Evolutionary conservation across 2,888 invertebrate genomes (phyloP).

Genomic region (Cynaeus angustus): DNA sequence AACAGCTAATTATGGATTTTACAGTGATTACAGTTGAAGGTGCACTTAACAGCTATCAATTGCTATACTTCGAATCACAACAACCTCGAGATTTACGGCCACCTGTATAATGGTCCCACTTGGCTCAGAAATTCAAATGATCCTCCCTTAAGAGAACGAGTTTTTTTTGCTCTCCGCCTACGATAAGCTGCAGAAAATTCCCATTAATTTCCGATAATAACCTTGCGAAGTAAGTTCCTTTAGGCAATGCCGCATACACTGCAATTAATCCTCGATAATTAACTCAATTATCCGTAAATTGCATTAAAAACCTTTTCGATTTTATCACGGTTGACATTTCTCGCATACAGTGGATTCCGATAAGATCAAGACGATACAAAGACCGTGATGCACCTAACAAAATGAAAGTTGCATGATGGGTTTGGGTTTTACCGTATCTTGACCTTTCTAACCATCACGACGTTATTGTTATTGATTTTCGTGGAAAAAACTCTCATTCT

Average conservation of each 20-base stretch:
- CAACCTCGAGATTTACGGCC: not conserved
- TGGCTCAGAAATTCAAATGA: not conserved
- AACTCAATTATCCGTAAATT: slow-evolving; percentile 14
- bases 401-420: slow-evolving; percentile 38
- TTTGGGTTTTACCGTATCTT: slow-evolving; percentile 35
- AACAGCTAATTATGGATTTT: not conserved
- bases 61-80: not conserved
- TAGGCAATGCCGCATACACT: slow-evolving; percentile 5
- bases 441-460: slow-evolving; percentile 27
- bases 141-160: not conserved
- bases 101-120: slow-evolving; percentile 1
- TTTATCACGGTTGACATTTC: slow-evolving; percentile 24
- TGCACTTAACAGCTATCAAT: not conserved
- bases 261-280: slow-evolving; percentile 11
- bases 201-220: slow-evolving; percentile 9
- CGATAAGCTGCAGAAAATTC: no score
- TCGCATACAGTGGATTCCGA: slow-evolving; percentile 16
- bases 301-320: slow-evolving; percentile 18
- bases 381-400: slow-evolving; percentile 10
- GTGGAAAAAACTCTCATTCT: slow-evolving; percentile 1
- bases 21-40: slow-evolving; percentile 1
- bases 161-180: not conserved
- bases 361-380: slow-evolving; percentile 16
- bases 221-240: slow-evolving; percentile 11
- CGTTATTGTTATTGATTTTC: slow-evolving; percentile 34